Evolutionary conservation across 2,113 vertebrate genomes (phyloP).

Genomic region (Spea bombifrons): DNA sequence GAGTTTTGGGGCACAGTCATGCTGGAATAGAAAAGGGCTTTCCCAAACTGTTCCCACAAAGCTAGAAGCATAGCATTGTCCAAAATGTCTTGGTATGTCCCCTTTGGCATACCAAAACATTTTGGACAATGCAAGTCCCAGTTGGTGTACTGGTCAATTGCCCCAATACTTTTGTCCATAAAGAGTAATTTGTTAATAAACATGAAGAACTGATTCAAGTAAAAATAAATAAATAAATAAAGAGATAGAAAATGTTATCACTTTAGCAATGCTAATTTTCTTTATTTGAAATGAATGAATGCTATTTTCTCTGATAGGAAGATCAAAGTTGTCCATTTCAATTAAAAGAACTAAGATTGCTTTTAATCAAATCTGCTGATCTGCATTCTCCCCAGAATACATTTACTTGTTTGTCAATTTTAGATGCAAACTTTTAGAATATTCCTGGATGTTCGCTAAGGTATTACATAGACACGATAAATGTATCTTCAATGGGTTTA

Average conservation of each 20-base stretch:
- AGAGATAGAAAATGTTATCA: slow-evolving; percentile 21
- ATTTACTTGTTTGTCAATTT: slow-evolving; percentile 28
- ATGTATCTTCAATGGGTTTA: too few species aligned
- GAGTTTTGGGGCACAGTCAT: too few species aligned
- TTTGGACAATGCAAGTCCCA: too few species aligned
- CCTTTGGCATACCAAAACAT: too few species aligned
- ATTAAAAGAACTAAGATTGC: slow-evolving; percentile 38
- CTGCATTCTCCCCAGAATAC: slow-evolving; percentile 15
- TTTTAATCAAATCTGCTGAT: slow-evolving; percentile 46
- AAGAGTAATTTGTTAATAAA: not conserved
- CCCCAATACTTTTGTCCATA: too few species aligned
- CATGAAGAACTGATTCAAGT: not conserved
- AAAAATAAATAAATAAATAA: slow-evolving; percentile 13
- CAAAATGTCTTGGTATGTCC: too few species aligned
- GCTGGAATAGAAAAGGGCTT: too few species aligned
- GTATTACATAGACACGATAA: too few species aligned
- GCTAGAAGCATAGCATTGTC: too few species aligned
- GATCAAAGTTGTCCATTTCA: slow-evolving; percentile 46
- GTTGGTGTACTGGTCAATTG: too few species aligned
- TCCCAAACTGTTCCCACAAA: too few species aligned
- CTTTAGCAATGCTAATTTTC: slow-evolving; percentile 28
- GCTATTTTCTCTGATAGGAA: slow-evolving; percentile 41
- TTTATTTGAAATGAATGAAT: slow-evolving; percentile 38
- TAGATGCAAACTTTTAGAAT: slow-evolving; percentile 3
- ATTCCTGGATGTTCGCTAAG: not conserved